phyloP scores from a whole-genome alignment of 2,888 invertebrate genomes.

The Uropetala carovei region DNA sequence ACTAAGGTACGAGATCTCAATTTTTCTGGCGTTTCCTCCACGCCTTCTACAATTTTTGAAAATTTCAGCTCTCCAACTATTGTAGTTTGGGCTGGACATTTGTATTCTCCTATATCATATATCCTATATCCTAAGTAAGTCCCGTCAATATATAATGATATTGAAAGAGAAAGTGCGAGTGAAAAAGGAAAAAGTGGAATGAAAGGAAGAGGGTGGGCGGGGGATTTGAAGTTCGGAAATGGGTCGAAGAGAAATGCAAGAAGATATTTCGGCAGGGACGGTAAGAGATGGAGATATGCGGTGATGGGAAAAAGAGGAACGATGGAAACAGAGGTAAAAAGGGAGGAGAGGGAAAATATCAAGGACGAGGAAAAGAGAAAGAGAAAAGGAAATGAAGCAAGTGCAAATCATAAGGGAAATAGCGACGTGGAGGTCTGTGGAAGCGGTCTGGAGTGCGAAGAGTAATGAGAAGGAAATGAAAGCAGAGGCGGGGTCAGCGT shows the following conservation, averaged over 20 bases:
- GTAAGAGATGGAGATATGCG: neutral
- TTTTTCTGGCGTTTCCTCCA: too few relatives aligned
- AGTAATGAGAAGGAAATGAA: slow-evolving; percentile 35
- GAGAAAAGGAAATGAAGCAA: neutral
- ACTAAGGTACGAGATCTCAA: too few relatives aligned
- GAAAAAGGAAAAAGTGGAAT: too few relatives aligned
- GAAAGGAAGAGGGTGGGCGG: too few relatives aligned
- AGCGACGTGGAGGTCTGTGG: neutral
- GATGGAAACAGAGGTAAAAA: neutral
- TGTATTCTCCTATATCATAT: too few relatives aligned
- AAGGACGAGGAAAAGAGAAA: neutral
- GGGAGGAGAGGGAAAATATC: neutral
- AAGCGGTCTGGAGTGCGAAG: neutral
- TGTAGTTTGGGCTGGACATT: too few relatives aligned
- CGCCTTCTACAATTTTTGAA: too few relatives aligned
- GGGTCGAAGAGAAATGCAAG: neutral
- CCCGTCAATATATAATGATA: too few relatives aligned
- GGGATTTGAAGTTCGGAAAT: too few relatives aligned
- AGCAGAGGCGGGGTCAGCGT: neutral
- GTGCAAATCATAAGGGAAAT: neutral
- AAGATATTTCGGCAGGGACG: neutral
- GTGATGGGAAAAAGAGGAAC: neutral
- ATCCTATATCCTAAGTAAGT: too few relatives aligned
- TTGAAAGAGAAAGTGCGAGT: too few relatives aligned
- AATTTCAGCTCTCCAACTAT: too few relatives aligned